Conservation (phyloP, 1,140 invertebrate species). For the Ylistrum balloti region DNA sequence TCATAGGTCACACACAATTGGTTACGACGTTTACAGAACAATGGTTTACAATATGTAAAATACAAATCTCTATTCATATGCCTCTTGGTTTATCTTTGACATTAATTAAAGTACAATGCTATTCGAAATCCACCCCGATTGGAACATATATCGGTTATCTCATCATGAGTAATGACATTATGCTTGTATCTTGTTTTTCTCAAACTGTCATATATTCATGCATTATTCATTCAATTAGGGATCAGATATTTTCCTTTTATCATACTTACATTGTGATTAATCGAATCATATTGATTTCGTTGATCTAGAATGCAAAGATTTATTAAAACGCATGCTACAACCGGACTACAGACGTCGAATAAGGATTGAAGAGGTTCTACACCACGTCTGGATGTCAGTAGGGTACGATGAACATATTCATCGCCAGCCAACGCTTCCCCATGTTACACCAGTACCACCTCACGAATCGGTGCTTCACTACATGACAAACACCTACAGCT, state of each 20-base stretch:
- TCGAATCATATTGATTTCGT: background rate
- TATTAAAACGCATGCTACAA: constrained; percentile 72
- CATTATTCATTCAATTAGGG: background rate
- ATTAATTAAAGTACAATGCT: constrained; percentile 40
- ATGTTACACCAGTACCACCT: constrained; percentile 60
- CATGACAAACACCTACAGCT: constrained; percentile 72
- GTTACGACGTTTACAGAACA: background rate
- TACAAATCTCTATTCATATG: background rate
- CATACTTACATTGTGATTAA: background rate
- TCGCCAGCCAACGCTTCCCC: constrained; percentile 60
- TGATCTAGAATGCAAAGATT: constrained; percentile 72
- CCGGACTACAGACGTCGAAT: constrained; percentile 70
- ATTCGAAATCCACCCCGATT: background rate
- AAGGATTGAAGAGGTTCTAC: constrained; percentile 71
- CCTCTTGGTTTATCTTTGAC: background rate
- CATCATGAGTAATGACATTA: background rate
- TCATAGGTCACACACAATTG: background rate
- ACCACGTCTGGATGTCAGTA: constrained; percentile 72
- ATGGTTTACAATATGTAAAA: background rate
- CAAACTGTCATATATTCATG: background rate
- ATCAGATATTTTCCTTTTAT: background rate
- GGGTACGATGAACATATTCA: constrained; percentile 60
- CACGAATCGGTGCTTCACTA: constrained; percentile 70
- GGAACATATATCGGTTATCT: background rate
- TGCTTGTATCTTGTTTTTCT: background rate